Evolutionary conservation across 2,797 vertebrate species (phyloP), one percentile per base, ranked within the genome.

Genomic region (Synaphobranchus kaupii): DNA sequence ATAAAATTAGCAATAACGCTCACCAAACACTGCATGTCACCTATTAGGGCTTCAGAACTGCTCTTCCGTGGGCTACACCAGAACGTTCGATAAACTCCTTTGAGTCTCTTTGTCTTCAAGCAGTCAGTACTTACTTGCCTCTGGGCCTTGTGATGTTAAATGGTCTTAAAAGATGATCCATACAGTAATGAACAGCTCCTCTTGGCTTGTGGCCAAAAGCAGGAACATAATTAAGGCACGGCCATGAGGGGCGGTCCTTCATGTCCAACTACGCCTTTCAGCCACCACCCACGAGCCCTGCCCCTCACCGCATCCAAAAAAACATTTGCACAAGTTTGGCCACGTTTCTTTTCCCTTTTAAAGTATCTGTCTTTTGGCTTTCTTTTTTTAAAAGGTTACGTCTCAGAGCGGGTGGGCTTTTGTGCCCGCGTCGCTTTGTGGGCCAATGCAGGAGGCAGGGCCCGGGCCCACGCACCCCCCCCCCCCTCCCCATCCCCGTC

Each of bases 111-210:
- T 89, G 87, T 90, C 90, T 88, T 86, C 39, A 86, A 89, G 89
- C 90, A 84, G 93, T 92, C 92, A 90, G 94, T 95, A 94, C 88
- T 92, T 90, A 89, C 88, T 83, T 90, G 89, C 92, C 92, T 90
- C 90, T 73, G 71, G 94, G 87, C 92, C 78, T 90, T 84, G 89
- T 95, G 95, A 96, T 96, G 94, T 94, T 97, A 96, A 96, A 94
- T 84, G 94, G 92, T 95, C 93, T 95, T 95, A 96, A 96, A 96
- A 96, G 95, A 97, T 96, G 95, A 96, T 96, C 96, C 95, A 96
- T 96, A 95, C 92, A 88, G 94, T 96, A 96, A 96, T 96, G 95
- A 95, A 96, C 91, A 88, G 90, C 91, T 91, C 90, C 88, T 58
- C 86, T 91, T 96, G 95, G 95, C 94, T 88, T 0, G 15, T 17